Conservation (phyloP, 2,113 vertebrate species). For the Chloropsis hardwickii region DNA sequence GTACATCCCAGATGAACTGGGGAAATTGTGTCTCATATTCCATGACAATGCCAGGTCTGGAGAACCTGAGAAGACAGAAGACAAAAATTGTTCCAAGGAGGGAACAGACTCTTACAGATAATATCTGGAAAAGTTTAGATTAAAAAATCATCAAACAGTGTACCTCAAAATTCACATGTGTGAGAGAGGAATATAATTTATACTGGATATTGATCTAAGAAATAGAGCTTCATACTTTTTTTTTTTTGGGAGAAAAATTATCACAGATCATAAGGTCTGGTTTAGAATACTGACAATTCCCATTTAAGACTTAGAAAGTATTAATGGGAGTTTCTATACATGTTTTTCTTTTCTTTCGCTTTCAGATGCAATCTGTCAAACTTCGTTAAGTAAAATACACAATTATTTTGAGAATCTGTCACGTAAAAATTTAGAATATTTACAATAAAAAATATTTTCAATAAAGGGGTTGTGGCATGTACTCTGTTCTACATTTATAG, state of each 20-base stretch:
- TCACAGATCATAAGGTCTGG: background rate
- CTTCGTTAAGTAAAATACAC: background rate
- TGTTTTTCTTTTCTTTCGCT: background rate
- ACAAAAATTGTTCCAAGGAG: background rate
- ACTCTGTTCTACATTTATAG: background rate
- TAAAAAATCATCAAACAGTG: background rate
- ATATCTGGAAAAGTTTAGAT: background rate
- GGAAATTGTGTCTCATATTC: background rate
- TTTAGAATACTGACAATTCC: background rate
- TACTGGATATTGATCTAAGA: background rate
- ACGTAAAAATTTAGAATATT: background rate
- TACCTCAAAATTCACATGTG: background rate
- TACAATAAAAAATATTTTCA: background rate
- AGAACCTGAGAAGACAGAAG: background rate
- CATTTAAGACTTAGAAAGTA: background rate
- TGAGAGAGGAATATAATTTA: background rate
- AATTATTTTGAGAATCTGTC: background rate
- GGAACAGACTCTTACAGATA: background rate
- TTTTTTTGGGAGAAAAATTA: background rate
- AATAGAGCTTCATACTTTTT: background rate
- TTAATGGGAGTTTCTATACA: background rate
- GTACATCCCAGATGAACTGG: background rate
- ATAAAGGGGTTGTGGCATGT: background rate
- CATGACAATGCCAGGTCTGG: background rate
- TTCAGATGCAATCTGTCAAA: slow-evolving; percentile 5